Percentiles rank a stretch among this genome's conserved stretches.
phyloP scores from a whole-genome alignment of 2,113 vertebrate genomes.

The Cacatua alba region DNA sequence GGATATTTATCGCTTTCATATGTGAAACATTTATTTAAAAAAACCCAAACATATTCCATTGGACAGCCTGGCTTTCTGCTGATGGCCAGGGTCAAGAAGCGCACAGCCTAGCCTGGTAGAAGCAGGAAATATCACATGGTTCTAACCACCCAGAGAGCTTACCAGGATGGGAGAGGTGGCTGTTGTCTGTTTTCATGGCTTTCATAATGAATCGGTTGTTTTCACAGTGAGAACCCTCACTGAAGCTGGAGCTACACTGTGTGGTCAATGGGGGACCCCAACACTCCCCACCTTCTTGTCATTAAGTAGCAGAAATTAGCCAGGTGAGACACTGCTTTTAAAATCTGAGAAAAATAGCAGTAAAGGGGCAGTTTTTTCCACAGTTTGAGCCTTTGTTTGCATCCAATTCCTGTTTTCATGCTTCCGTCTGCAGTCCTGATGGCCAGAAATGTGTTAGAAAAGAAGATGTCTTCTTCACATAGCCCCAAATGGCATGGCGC shows the following conservation, averaged over 20 bases:
- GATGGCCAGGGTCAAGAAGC: neutral
- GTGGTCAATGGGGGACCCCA: neutral
- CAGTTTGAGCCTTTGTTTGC: neutral
- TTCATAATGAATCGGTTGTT: neutral
- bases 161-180: neutral
- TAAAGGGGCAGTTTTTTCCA: neutral
- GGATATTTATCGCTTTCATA: neutral
- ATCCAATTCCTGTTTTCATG: neutral
- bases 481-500: neutral
- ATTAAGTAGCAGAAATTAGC: neutral
- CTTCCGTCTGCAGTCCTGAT: neutral
- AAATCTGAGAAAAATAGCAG: neutral
- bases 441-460: neutral
- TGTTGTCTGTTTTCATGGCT: neutral
- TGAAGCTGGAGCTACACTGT: neutral
- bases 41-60: neutral
- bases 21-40: neutral
- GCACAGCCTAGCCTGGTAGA: neutral
- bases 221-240: accelerated
- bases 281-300: neutral
- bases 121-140: neutral
- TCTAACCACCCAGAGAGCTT: neutral
- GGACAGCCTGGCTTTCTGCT: neutral
- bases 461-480: neutral
- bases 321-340: neutral